Base-by-base conservation (phyloP, 2,888 invertebrate genomes). In the Tortricodes alternella region DNA sequence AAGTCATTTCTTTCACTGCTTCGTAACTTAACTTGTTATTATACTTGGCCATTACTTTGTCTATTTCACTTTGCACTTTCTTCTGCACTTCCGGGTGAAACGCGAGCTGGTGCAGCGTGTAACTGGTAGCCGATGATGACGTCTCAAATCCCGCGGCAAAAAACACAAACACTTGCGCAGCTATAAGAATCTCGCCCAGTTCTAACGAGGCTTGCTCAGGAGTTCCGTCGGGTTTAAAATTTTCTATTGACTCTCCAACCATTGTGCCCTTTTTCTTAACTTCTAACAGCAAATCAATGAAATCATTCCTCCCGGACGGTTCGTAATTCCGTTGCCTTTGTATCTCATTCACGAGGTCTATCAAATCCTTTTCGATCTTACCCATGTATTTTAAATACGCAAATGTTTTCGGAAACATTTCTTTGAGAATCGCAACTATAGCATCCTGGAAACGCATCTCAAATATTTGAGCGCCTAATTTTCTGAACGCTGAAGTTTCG, bases 111-210 rank as follows among this genome's bases (percentile, higher is more conserved):
- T 82, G 83, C 24, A 83, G 64, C 9, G 82, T 80, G 58, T 66
- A 81, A 51, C 80, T 81, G 8, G 82, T 78, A 1, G 81, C 78
- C 0, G 82, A 78, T 0, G 83, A 80, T 0, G 83, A 81, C 0
- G 83, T 83, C 60, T 84, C 84, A 21, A 84, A 81, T 6, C 82
- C 83, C 6, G 83, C 82, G 3, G 76, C 79, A 35, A 83, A 83
- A 62, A 83, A 83, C 8, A 60, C 46, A 21, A 57, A 57, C 8
- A 57, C 52, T 39, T 59, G 59, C 7, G 59, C 59, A 0, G 56
- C 59, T 46, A 58, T 58, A n/a, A 60, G 19, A 11, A 39, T 5
- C 8, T 58, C 53, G n/a, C 58, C 58, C 29, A 60, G 15, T 16
- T 60, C 60, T n/a, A 60, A 19, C 5, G 53, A 37, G 4, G 32